These are phyloP conservation scores for Rhagologus leucostigma DNA, from an alignment of 2,113 vertebrate genomes.

Conservation along the genomic window DNA sequence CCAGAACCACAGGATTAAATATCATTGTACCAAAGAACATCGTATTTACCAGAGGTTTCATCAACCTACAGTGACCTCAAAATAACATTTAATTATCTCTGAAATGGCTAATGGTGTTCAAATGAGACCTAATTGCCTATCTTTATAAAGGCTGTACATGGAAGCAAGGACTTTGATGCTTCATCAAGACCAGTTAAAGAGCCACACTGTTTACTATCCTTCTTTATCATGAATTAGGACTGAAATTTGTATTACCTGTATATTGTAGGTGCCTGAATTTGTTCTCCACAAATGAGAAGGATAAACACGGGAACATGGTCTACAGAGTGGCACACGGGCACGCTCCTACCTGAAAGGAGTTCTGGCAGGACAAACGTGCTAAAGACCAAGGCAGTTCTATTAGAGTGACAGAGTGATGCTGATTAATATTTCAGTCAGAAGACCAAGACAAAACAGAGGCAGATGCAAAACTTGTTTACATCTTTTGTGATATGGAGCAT, in stretches of 20 bases:
- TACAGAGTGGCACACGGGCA: neutral
- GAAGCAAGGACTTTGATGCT: neutral
- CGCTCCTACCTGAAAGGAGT: neutral
- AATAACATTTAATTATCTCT: neutral
- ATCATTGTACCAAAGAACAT: neutral
- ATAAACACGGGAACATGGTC: neutral
- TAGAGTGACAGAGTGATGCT: neutral
- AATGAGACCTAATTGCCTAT: neutral
- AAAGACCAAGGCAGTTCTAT: neutral
- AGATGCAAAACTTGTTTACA: neutral
- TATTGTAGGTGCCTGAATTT: neutral
- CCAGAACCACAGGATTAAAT: neutral
- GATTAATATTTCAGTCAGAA: neutral
- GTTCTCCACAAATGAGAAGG: neutral
- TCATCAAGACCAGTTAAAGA: neutral
- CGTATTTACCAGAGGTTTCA: neutral
- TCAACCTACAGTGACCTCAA: neutral
- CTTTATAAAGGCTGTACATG: neutral
- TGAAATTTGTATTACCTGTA: neutral
- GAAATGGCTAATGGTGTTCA: neutral
- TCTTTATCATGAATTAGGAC: neutral
- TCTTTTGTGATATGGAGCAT: accelerated
- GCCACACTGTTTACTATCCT: neutral
- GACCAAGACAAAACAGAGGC: neutral
- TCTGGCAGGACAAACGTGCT: neutral